Evolutionary conservation across 2,113 vertebrate species (phyloP).

Genomic region (Propithecus coquereli): DNA sequence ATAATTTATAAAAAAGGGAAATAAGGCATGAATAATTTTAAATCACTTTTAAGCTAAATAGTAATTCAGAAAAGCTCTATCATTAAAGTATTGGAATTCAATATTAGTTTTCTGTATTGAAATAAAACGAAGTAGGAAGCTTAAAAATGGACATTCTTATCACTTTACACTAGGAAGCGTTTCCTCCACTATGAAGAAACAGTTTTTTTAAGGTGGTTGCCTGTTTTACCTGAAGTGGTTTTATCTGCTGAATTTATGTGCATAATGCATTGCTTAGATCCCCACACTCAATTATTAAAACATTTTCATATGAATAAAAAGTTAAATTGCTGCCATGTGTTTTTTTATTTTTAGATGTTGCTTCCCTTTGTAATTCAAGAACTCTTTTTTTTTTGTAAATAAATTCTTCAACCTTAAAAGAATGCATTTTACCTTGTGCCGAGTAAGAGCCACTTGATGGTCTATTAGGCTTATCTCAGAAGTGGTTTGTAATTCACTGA

Average conservation of each 20-base stretch:
- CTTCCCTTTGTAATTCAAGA: background rate
- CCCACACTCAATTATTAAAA: background rate
- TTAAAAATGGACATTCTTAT: background rate
- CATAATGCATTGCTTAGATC: background rate
- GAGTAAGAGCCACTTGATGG: slow-evolving; percentile 81
- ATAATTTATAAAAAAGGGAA: slow-evolving; percentile 1
- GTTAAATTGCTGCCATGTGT: background rate
- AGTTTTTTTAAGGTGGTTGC: background rate
- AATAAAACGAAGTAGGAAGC: background rate
- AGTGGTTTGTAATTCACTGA: slow-evolving; percentile 86
- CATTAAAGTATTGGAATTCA: background rate
- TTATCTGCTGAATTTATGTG: background rate
- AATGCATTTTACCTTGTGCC: slow-evolving; percentile 87
- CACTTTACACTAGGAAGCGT: background rate
- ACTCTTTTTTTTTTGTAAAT: background rate
- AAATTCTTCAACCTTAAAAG: background rate
- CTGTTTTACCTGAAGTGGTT: background rate
- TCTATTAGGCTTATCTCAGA: slow-evolving; percentile 88
- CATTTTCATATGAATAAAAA: background rate
- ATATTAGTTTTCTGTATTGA: background rate
- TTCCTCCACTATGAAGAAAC: background rate
- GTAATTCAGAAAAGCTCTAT: background rate
- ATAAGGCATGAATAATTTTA: background rate
- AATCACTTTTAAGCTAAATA: background rate
- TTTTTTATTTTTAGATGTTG: background rate